Percentiles rank a stretch among this genome's conserved stretches.
Conservation (phyloP, 2,797 vertebrate genomes). For the Acomys russatus region DNA sequence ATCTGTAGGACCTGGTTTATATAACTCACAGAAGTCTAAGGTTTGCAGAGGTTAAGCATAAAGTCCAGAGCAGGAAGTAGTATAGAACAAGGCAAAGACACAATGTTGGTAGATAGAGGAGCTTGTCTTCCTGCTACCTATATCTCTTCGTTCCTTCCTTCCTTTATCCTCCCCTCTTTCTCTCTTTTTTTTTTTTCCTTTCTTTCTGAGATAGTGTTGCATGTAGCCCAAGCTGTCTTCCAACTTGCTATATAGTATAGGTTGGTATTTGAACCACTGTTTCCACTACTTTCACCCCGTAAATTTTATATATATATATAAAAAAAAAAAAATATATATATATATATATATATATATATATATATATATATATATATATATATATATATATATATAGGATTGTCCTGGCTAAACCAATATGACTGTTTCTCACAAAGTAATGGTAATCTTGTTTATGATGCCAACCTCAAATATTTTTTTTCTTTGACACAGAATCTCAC, state of each 20-base stretch:
- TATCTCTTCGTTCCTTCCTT: neutral
- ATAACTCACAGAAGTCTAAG: slow-evolving; percentile 4
- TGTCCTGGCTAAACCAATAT: neutral
- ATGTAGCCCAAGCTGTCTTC: neutral
- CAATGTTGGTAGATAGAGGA: neutral
- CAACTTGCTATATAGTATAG: neutral
- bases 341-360: neutral
- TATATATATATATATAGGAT: too few species aligned
- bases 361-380: too few species aligned
- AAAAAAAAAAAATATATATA: too few species aligned
- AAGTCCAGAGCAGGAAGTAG: neutral
- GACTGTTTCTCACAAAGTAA: neutral
- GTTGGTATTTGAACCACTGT: neutral
- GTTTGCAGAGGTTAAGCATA: neutral
- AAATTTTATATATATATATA: neutral
- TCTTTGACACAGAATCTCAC: neutral
- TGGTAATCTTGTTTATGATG: neutral
- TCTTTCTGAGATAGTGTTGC: neutral
- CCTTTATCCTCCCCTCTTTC: accelerated
- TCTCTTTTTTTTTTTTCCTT: accelerated
- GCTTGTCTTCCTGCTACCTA: neutral
- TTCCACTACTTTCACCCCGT: too few species aligned
- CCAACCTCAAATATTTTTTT: neutral
- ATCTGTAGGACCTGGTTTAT: neutral
- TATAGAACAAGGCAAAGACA: neutral